phyloP scores from a whole-genome alignment of 2,888 invertebrate genomes.

The Athalia circularis region DNA sequence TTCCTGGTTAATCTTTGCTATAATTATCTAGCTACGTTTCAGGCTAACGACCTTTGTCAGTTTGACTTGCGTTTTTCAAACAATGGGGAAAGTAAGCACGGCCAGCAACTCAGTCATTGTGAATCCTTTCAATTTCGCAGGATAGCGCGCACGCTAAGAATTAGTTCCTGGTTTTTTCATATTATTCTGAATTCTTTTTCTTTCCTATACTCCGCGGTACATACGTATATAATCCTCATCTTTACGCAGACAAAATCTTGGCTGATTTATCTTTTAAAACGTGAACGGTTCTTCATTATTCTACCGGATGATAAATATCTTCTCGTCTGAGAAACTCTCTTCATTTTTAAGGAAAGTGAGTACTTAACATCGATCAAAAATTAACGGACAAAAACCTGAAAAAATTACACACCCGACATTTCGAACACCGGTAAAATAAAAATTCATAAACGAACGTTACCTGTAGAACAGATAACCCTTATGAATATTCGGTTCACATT shows the following conservation, averaged over 20 bases:
- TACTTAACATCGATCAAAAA: too few species aligned
- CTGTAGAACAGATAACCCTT: neutral
- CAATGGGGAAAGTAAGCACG: slow-evolving; percentile 69
- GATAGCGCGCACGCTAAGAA: neutral
- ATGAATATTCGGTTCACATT: neutral
- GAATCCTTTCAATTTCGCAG: slow-evolving; percentile 69
- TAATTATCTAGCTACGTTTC: slow-evolving; percentile 37
- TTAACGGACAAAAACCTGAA: neutral
- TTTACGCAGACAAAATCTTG: too few species aligned
- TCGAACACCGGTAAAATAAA: neutral
- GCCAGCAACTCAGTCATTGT: slow-evolving; percentile 47
- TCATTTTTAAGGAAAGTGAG: neutral
- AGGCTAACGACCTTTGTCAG: slow-evolving; percentile 56
- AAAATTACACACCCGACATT: neutral
- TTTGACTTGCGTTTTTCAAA: slow-evolving; percentile 59
- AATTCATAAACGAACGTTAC: neutral
- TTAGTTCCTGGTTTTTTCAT: neutral
- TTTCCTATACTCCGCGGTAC: too few species aligned
- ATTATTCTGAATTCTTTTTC: neutral
- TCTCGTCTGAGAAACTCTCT: neutral
- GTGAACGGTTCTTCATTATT: too few species aligned
- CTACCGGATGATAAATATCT: neutral
- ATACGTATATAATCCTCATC: too few species aligned
- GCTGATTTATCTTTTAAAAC: too few species aligned
- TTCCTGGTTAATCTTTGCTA: slow-evolving; percentile 34